Conservation (phyloP, 2,797 vertebrate genomes). For the Macroramphosus scolopax region DNA sequence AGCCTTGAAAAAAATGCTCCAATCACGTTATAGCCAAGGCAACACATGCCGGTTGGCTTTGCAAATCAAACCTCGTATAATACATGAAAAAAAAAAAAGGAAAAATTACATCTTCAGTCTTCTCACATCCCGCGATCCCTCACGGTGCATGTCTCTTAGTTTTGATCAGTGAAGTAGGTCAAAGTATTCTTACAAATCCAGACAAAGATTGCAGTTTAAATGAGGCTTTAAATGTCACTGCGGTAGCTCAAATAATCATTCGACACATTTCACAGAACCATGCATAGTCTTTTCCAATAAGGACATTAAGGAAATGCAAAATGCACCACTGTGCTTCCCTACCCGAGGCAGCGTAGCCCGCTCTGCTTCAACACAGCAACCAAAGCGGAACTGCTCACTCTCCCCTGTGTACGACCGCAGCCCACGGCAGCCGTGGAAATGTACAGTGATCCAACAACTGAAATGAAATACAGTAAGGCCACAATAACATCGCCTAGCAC, state of each 20-base stretch:
- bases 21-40: conserved; percentile 17
- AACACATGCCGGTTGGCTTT: conserved; percentile 31
- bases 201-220: conserved; percentile 18
- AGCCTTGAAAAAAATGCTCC: conserved; percentile 33
- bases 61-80: conserved; percentile 35
- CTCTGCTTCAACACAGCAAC: conserved; percentile 48
- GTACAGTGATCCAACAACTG: conserved; percentile 19
- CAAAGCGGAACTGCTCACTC: conserved; percentile 40
- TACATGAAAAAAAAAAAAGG: no score
- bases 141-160: conserved; percentile 38
- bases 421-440: conserved; percentile 23
- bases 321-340: conserved; percentile 45
- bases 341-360: conserved; percentile 56
- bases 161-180: conserved; percentile 43
- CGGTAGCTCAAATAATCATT: no score
- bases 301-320: conserved; percentile 62
- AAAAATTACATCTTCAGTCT: conserved; percentile 39
- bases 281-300: conserved; percentile 46
- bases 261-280: conserved; percentile 28
- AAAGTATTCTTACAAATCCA: conserved; percentile 26
- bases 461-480: no score
- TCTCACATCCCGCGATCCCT: conserved; percentile 40
- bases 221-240: conserved; percentile 12
- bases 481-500: no score
- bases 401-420: conserved; percentile 37